Base-by-base conservation (phyloP, 2,888 invertebrate species). In the Xylocampa areola region DNA sequence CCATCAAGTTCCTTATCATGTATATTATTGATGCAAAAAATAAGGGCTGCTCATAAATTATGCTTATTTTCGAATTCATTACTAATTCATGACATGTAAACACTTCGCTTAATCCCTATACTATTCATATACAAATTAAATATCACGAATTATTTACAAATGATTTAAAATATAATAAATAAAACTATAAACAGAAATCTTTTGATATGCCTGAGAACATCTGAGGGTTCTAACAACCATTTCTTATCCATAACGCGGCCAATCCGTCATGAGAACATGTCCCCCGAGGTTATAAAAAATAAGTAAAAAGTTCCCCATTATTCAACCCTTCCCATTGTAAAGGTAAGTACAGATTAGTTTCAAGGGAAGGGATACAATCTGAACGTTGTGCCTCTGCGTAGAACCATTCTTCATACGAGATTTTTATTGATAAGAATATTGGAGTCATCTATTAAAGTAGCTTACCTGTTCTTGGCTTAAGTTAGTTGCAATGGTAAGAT, bases 281-380 rank as follows among this genome's bases (percentile, higher is more conserved):
- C 80, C 86, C 87, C 82, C 62, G 45, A 47, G 50, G 65, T 77
- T 81, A 83, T 77, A 86, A 86, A 89, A 88, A 88, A 87, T 86
- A 80, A 82, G 39, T 41, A 86, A 87, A 70, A 67, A 72, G 73
- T 78, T 48, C 41, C 86, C 89, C 80, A 91, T 91, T 90, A 91
- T 90, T 86, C 89, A 88, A 90, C 89, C 89, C 89, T 86, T 86
- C 35, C 70, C 44, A 68, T 75, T 73, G 68, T 75, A 37, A 54
- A 73, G 68, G 79, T 84, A 81, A 85, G 81, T 83, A 87, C 84
- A 92, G 92, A 94, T 93, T 94, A 93, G 88, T 89, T 84, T 87
- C 85, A 81, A 85, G 87, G 79, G 84, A 85, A 77, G 84, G 92
- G 92, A 93, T 92, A 92, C 88, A 88, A 94, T 92, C 93, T 92